Evolutionary conservation across 1,140 invertebrate genomes (phyloP).

Genomic region (Caenorhabditis brenneri): DNA sequence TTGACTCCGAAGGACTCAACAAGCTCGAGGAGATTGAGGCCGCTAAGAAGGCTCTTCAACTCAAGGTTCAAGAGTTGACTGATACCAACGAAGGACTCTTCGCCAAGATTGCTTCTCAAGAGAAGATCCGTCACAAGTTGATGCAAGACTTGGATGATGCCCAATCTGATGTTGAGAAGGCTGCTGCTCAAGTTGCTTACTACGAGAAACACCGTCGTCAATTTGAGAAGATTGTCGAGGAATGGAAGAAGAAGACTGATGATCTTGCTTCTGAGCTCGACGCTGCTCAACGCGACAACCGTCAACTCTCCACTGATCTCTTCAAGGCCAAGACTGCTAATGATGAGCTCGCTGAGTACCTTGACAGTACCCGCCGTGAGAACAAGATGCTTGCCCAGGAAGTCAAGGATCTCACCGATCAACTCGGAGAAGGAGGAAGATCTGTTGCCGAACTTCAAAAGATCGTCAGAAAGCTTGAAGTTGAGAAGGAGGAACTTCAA

Average conservation of each 20-base stretch:
- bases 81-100: constrained; percentile 96
- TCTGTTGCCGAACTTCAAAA: constrained; percentile 96
- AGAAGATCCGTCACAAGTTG: constrained; percentile 96
- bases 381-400: constrained; percentile 82
- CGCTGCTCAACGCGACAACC: constrained; percentile 95
- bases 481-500: constrained; percentile 98
- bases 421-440: constrained; percentile 93
- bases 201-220: constrained; percentile 99
- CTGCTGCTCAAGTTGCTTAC: constrained; percentile 72
- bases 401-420: constrained; percentile 98
- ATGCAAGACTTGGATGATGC: constrained; percentile 96
- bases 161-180: constrained; percentile 88
- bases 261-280: constrained; percentile 95
- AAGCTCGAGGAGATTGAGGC: constrained; percentile 96
- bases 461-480: constrained; percentile 89
- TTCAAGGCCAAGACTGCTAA: constrained; percentile 98
- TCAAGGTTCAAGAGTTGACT: constrained; percentile 93
- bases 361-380: constrained; percentile 94
- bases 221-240: constrained; percentile 93
- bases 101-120: constrained; percentile 92
- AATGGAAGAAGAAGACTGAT: constrained; percentile 99
- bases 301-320: constrained; percentile 98
- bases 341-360: constrained; percentile 85
- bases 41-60: constrained; percentile 93
- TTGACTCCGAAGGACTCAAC: constrained; percentile 93